Base-by-base conservation (phyloP, 2,113 vertebrate genomes). In the Aldabrachelys gigantea region DNA sequence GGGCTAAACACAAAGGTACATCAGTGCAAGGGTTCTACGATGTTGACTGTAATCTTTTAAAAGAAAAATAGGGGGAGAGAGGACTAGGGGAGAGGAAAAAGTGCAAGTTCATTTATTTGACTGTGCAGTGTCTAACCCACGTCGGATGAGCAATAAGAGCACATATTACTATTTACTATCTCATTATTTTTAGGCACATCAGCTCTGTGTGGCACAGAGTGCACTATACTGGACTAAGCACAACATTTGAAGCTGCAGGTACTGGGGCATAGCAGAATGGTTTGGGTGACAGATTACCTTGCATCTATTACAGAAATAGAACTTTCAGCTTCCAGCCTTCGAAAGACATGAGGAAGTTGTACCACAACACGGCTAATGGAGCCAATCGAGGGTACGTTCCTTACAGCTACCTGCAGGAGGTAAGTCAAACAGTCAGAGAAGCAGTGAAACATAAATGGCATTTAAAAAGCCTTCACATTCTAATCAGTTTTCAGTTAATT, bases 301-400 rank as follows among this genome's bases (percentile, higher is more conserved):
- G 98, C 90, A 84, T 99, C 98, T 49, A 98, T 98, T 38, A 98
- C 89, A 1, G 97, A 97, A 83, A 98, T 93, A 31, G 98, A 95
- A 91, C 95, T 99, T 94, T 99, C 98, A 2, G 98, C 98, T 69
- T 98, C 97, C 65, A 99, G 97, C 93, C 99, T 98, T 97, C 99
- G 99, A 92, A 99, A 99, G 62, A 99, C 98, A 3, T 99, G 99
- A 24, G 99, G 99, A 90, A 99, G 98, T 97, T 99, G 99, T 79
- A 99, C 99, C 91, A 99, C 91, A 80, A 99, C 98, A 1, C 98
- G 99, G 95, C 98, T 99, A 95, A 99, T 99, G 91, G 99, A 99
- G 29, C 99, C 99, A 0, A 96, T 98, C 95, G 98, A 96, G 0
- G 98, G 99, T 78, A 99, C 82, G 0, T 98, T 99, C 97, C 99